Evolutionary conservation across 2,888 invertebrate genomes (phyloP), one percentile per base, ranked within the genome.

Genomic region (Nomada hirtipes): DNA sequence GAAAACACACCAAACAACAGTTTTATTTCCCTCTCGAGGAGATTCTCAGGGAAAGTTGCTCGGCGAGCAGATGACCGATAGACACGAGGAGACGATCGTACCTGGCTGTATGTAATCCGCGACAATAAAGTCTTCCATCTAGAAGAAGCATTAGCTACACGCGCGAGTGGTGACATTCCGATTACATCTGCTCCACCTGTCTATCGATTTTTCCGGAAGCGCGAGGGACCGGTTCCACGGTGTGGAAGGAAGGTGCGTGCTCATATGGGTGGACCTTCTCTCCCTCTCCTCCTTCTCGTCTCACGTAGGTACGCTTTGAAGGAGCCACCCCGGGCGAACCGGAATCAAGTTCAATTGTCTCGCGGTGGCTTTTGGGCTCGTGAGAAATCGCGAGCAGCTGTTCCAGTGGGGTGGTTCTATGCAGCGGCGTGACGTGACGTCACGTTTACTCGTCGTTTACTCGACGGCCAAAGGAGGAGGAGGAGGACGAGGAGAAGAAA

Each of bases 341-440:
- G 89, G 90, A 92, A 92, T 92, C 92, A 91, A 91, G 91, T 91
- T 89, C 92, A 89, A 93, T 93, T 93, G 92, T 93, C 91, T 93
- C 89, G 89, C 91, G 90, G 90, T 93, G 91, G 92, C 92, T 92
- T 93, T 92, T 91, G 92, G 91, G 91, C 93, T 91, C 93, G 93
- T 93, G 93, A 93, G 93, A 93, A 93, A 92, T 92, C 90, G 88
- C 91, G 88, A 89, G 92, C 93, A 93, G 93, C 92, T 93, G 93
- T 91, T 87, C 67, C 26, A 10, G 64, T 52, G 79, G 77, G 78
- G 83, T 75, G 71, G 83, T 76, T 81, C 55, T 76, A 78, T 55
- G 68, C 74, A 67, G 18, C 70, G 42, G 15, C 20, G 76, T 85
- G 83, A 82, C 85, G 84, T 88, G 64, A 88, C 81, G 76, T 85